Base-by-base conservation (phyloP, 2,888 invertebrate species). In the Heteromyza rotundicornis region DNA sequence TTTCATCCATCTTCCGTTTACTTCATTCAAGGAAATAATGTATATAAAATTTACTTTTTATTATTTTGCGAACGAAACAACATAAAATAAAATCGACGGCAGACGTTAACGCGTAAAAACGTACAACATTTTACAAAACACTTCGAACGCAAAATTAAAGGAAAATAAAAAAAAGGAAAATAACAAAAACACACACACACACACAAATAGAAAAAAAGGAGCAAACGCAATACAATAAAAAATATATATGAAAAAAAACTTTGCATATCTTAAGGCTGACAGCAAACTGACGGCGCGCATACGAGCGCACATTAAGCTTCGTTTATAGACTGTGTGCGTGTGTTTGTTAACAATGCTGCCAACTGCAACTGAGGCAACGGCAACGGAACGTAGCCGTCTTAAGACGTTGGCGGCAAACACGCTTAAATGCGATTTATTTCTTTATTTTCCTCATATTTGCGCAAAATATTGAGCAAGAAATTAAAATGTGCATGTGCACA, bases 251-350 rank as follows among this genome's bases (percentile, higher is more conserved):
- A n/a, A n/a, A 7, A 40, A n/a, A 47, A 17, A 19, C 20, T 17
- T 47, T 19, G 47, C 47, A 12, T 20, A 47, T 47, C 19, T 20
- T 19, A 47, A 47, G 19, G 17, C 20, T 47, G 47, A 47, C 47
- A 47, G 47, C 17, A 47, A 47, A 47, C 47, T 47, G 47, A 47
- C 47, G 19, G 40, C 40, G 27, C 40, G 20, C 20, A 47, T 47
- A 17, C 17, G 20, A 47, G 20, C 47, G 20, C 47, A 20, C 20
- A 19, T 40, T 40, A 14, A 7, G 40, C 40, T 40, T 7, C n/a
- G 8, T n/a, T n/a, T 40, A 40, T n/a, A 10, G 40, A n/a, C 14
- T 40, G 40, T 40, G 40, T 10, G 40, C 14, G 40, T 40, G 16
- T 40, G 40, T 40, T 8, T n/a, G 17, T 19, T 47, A 20, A 47